These are phyloP conservation scores for Leuciscus idus DNA, from an alignment of 2,113 vertebrate genomes.

Conservation along the genomic window DNA sequence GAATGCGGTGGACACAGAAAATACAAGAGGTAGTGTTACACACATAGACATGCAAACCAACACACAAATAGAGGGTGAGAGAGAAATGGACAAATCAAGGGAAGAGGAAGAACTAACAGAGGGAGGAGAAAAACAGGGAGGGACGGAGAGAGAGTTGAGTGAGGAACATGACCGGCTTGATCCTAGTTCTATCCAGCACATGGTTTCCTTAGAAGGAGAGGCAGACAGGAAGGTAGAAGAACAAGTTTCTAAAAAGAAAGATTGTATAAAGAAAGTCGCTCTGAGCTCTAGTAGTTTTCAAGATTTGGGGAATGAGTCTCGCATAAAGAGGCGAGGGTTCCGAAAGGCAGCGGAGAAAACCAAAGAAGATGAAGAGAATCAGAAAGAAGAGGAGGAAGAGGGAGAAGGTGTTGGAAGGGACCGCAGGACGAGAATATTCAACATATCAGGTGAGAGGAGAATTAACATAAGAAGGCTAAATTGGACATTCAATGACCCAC, in stretches of 20 bases:
- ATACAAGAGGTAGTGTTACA: slow-evolving; percentile 47
- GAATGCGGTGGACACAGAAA: slow-evolving; percentile 58
- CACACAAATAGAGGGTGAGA: slow-evolving; percentile 46
- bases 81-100: slow-evolving; percentile 25
- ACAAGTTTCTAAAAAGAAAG: slow-evolving; percentile 16
- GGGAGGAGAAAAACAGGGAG: slow-evolving; percentile 33
- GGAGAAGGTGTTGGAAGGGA: slow-evolving; percentile 67
- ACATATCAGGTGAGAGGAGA: slow-evolving; percentile 69
- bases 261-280: slow-evolving; percentile 2
- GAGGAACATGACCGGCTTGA: slow-evolving; percentile 18
- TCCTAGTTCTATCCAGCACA: slow-evolving; percentile 9
- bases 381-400: slow-evolving; percentile 8
- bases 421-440: slow-evolving; percentile 75
- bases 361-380: slow-evolving; percentile 62
- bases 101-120: slow-evolving; percentile 40
- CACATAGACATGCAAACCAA: slow-evolving; percentile 27
- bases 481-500: not conserved
- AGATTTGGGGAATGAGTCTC: slow-evolving; percentile 66
- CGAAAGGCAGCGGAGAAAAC: slow-evolving; percentile 67
- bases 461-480: not conserved
- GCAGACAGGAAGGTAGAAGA: slow-evolving; percentile 33
- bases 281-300: slow-evolving; percentile 65
- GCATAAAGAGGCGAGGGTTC: slow-evolving; percentile 64
- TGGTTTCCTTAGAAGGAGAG: slow-evolving; percentile 37
- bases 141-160: slow-evolving; percentile 48